phyloP scores from a whole-genome alignment of 2,888 invertebrate genomes.

The Druceiella hillmani region DNA sequence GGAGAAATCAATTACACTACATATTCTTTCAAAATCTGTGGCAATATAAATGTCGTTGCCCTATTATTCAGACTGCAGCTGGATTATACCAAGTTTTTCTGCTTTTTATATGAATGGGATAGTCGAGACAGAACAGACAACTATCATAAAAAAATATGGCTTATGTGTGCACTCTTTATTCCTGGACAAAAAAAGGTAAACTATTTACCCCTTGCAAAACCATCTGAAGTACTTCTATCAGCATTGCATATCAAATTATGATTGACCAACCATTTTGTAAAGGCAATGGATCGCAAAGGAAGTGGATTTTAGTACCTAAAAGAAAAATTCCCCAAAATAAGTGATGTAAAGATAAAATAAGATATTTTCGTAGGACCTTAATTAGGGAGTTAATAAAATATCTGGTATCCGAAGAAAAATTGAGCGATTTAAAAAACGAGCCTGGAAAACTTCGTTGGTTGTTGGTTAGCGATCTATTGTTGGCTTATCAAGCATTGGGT shows the following conservation, averaged over 20 bases:
- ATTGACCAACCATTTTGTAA: too few relatives aligned
- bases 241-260: not conserved
- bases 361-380: conserved; percentile 1
- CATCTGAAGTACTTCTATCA: not conserved
- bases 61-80: not conserved
- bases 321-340: not conserved
- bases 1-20: not conserved
- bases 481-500: not conserved
- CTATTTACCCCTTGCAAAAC: not conserved
- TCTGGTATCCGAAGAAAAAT: not conserved
- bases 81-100: not conserved
- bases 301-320: not conserved
- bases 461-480: not conserved
- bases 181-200: conserved; percentile 1
- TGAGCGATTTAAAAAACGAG: not conserved
- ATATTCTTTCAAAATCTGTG: too few relatives aligned
- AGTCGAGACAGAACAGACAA: not conserved
- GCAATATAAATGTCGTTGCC: too few relatives aligned
- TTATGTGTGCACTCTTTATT: not conserved
- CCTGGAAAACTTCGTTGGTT: too few relatives aligned
- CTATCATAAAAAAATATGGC: not conserved
- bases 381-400: too few relatives aligned
- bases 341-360: not conserved
- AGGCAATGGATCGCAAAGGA: too few relatives aligned
- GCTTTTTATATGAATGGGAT: too few relatives aligned